Evolutionary conservation across 2,113 vertebrate genomes (phyloP), one percentile per base, ranked within the genome.

Genomic region (Rhynchomys soricoides): DNA sequence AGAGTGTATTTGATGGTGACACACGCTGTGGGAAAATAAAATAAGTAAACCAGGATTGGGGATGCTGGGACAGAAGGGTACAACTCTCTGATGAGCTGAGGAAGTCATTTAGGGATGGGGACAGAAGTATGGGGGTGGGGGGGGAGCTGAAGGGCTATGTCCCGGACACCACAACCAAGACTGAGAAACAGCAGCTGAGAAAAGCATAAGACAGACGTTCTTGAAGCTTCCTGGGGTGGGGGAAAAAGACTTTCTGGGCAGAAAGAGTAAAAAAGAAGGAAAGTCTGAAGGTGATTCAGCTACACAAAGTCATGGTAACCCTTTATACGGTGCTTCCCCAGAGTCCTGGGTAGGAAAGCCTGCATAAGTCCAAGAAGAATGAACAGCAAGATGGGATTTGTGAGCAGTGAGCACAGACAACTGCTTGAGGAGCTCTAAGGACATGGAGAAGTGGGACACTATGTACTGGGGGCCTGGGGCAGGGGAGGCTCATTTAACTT

Each of bases 241-340:
- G 37, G 77, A 71, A 52, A 91, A 21, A 15, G 22, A 31, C 48
- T 74, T 87, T 91, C 79, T 75, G 83, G 79, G 50, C 50, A 37
- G 64, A n/a, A 3, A n/a, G 83, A 95, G 59, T 50, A n/a, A 73
- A n/a, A 91, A n/a, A 57, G 31, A 21, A 73, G 75, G 34, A 48
- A 91, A 89, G 45, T 75, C 40, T 87, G 52, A 78, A 55, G 73
- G 43, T 29, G 73, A 95, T 19, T 89, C 64, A 92, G 77, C 55
- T 77, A 79, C 16, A 37, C 6, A 26, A 70, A 34, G 52, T 50
- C 34, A 40, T 6, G 19, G 64, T 8, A 85, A 92, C 73, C 79
- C 34, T 55, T 31, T 31, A 78, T 4, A n/a, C 55, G 34, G 68
- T 26, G 3, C 22, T 48, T 91, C 59, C 17, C 70, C 34, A 40